A percentile compares a stretch with the other conserved stretches of the same genome.
These are phyloP conservation scores for Crenichthys baileyi DNA, from an alignment of 2,797 vertebrate species.

Conservation along the genomic window DNA sequence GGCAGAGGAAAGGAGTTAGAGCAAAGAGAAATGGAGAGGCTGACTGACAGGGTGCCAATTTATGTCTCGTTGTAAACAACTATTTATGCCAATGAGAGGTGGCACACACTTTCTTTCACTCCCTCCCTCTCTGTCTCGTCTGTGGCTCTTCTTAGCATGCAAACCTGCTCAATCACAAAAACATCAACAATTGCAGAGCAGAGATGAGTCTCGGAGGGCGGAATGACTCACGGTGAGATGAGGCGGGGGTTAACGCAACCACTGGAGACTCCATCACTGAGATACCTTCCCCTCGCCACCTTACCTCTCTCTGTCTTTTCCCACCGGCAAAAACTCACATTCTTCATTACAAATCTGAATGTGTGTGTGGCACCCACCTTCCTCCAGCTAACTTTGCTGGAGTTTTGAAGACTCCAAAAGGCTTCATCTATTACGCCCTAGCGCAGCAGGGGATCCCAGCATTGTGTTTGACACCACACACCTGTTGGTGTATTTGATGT, in stretches of 20 bases:
- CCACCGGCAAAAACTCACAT: slow-evolving; percentile 41
- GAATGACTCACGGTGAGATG: slow-evolving; percentile 63
- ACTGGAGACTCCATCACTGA: slow-evolving; percentile 58
- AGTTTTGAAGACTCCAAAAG: slow-evolving; percentile 73
- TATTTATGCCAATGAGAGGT: slow-evolving; percentile 79
- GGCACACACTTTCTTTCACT: slow-evolving; percentile 64
- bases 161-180: slow-evolving; percentile 67
- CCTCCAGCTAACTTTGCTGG: slow-evolving; percentile 63
- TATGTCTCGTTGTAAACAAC: slow-evolving; percentile 82
- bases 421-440: slow-evolving; percentile 71
- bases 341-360: slow-evolving; percentile 47
- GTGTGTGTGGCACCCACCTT: slow-evolving; percentile 5
- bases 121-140: slow-evolving; percentile 23
- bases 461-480: slow-evolving; percentile 76
- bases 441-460: slow-evolving; percentile 67
- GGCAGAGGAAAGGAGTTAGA: slow-evolving; percentile 68
- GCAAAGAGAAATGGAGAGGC: slow-evolving; percentile 71
- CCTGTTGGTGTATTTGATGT: slow-evolving; percentile 80
- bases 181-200: slow-evolving; percentile 61
- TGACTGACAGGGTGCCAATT: slow-evolving; percentile 84
- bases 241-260: slow-evolving; percentile 70
- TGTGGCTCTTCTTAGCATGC: slow-evolving; percentile 47
- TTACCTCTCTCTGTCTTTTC: slow-evolving; percentile 27
- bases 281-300: slow-evolving; percentile 18
- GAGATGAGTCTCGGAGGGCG: slow-evolving; percentile 60